Base-by-base conservation (phyloP, 2,888 invertebrate species). In the Theretra japonica region DNA sequence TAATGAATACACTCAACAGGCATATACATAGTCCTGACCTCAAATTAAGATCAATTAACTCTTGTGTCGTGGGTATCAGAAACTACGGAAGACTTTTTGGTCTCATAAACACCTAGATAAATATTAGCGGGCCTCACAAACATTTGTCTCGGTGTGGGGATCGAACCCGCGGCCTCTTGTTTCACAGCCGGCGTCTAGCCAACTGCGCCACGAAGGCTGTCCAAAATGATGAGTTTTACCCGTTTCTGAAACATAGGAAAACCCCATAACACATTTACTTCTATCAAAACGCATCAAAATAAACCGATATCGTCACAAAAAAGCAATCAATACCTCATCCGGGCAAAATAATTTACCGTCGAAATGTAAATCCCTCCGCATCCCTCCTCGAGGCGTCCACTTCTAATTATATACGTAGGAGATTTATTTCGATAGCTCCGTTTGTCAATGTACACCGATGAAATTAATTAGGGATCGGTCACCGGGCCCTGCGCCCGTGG, bases 391-490 rank as follows among this genome's bases (percentile, higher is more conserved):
- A 25, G 25, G 33, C 50, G 69, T 75, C 83, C 72, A 65, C 65
- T 82, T 83, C 84, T 88, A 90, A 91, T 90, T 89, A 90, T 88
- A 88, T 88, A 90, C 86, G 86, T 83, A 86, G 86, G 87, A 89
- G 89, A 91, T 91, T 90, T 90, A 91, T 90, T 84, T 83, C 81
- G 80, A 79, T 75, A 80, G 83, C 81, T 86, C 88, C 88, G 89
- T 88, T 89, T 90, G 91, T 91, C 90, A 90, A 88, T 90, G 90
- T 87, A 86, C 84, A 81, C 83, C 81, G 83, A 79, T 80, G 41
- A 87, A 90, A 91, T 91, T 91, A 91, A 92, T 91, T 89, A 89
- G 83, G 86, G 85, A 85, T 84, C 86, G 88, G 90, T 86, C 86
- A 69, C 23, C 33, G 59, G 72, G 69, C 30, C 69, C 69, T 23